phyloP scores from a whole-genome alignment of 2,797 vertebrate genomes.

The Lepidocolaptes lacrymiger region DNA sequence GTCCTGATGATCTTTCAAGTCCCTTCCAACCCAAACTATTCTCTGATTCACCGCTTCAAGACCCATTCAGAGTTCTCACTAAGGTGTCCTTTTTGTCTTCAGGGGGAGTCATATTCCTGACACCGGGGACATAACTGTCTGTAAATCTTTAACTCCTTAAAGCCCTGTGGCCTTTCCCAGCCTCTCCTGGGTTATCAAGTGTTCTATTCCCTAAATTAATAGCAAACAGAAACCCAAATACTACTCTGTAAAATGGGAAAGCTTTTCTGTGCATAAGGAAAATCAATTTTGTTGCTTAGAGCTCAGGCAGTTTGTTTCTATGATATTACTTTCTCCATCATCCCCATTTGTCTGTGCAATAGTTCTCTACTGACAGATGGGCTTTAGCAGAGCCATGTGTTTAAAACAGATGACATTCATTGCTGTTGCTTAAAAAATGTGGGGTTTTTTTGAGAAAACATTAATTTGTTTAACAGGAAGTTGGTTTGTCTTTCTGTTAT shows the following conservation, averaged over 20 bases:
- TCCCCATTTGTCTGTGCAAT: not conserved
- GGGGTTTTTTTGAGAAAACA: not conserved
- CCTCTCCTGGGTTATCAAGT: not conserved
- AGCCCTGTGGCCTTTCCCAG: not conserved
- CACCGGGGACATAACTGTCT: not conserved
- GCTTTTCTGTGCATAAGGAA: not conserved
- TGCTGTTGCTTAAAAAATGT: not conserved
- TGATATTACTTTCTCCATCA: not conserved
- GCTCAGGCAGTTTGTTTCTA: not conserved
- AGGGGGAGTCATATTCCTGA: not conserved
- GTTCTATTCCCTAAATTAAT: not conserved
- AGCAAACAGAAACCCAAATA: not conserved
- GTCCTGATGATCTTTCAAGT: not conserved
- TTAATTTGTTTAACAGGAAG: not conserved
- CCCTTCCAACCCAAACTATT: not conserved
- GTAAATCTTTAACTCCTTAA: not conserved
- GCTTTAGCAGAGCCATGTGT: not conserved
- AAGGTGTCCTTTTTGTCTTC: not conserved
- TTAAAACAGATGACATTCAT: not conserved
- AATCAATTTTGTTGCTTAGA: not conserved
- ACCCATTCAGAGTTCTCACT: not conserved
- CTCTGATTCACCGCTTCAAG: accelerated
- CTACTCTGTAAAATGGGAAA: not conserved
- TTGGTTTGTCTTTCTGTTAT: not conserved
- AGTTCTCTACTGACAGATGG: constrained; percentile 1